Conservation (phyloP, 2,888 invertebrate genomes). For the Philonicus albiceps region DNA sequence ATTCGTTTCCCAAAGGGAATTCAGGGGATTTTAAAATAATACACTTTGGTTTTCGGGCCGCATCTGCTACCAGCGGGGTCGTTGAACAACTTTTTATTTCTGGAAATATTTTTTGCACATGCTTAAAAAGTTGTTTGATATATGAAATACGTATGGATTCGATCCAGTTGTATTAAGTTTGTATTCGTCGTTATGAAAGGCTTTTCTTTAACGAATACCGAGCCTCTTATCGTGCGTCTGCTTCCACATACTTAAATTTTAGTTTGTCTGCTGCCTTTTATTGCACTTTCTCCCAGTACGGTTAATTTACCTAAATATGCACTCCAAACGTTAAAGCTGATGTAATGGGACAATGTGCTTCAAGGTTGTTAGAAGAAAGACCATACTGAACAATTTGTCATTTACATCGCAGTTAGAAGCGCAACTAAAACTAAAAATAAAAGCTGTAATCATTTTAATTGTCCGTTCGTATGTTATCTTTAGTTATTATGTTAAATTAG, state of each 20-base stretch:
- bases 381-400: background rate
- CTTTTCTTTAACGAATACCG: background rate
- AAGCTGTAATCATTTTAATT: background rate
- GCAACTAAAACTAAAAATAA: background rate
- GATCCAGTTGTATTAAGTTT: background rate
- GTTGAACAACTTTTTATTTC: background rate
- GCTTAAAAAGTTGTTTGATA: background rate
- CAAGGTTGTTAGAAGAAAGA: background rate
- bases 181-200: background rate
- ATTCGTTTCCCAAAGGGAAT: background rate
- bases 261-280: background rate
- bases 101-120: background rate
- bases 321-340: background rate
- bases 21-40: background rate
- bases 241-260: background rate
- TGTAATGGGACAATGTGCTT: background rate
- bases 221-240: background rate
- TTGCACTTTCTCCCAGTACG: conserved; percentile 8
- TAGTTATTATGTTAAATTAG: background rate
- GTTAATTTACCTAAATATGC: background rate
- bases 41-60: background rate
- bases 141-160: background rate
- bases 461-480: too few relatives aligned
- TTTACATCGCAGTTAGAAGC: background rate
- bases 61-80: background rate